Base-by-base conservation (phyloP, 2,113 vertebrate species). In the Hypomesus transpacificus region DNA sequence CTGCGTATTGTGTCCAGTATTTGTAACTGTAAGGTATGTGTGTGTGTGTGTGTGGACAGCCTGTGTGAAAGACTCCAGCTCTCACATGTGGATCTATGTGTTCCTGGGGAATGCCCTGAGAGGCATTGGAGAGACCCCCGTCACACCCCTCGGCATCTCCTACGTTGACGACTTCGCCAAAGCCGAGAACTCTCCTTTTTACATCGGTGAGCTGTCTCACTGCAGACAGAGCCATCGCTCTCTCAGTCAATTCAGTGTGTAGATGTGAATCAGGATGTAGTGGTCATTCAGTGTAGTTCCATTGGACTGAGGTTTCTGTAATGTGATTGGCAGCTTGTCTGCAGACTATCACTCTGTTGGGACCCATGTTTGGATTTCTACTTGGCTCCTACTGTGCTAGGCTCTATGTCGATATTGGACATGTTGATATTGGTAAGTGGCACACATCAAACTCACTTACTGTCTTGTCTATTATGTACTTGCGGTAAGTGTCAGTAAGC, bases 331-430 rank as follows among this genome's bases (percentile, higher is more conserved):
- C 89, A 98, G 96, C 93, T 4, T 90, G 79, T 86, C 87, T 98
- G 71, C 90, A 94, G 80, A 92, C 94, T 14, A 56, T 95, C 50
- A 87, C 85, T 51, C 88, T 98, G 74, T 6, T 96, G 51, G 97
- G 97, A 1, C 94, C 94, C 0, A 89, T 96, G 75, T 80, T 88
- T 70, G 96, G 93, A 3, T 95, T 94, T 78, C 71, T 93, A 14
- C 26, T 97, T 82, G 92, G 92, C 39, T 96, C 95, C 39, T 76
- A 92, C 14, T 94, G 90, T 85, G 93, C 95, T 56, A 93, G 51
- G 82, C 81, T 97, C 0, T 99, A 97, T 0, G 96, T 99, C 56
- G 96, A 99, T 69, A n/a, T 96, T 84, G 96, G 96, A 82, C 96
- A 84, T 81, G 92, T 98, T 62, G 91, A 94, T 77, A 52, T 90